Evolutionary conservation across 2,888 invertebrate genomes (phyloP), one percentile per base, ranked within the genome.

Genomic region (Hyppa rectilinea): DNA sequence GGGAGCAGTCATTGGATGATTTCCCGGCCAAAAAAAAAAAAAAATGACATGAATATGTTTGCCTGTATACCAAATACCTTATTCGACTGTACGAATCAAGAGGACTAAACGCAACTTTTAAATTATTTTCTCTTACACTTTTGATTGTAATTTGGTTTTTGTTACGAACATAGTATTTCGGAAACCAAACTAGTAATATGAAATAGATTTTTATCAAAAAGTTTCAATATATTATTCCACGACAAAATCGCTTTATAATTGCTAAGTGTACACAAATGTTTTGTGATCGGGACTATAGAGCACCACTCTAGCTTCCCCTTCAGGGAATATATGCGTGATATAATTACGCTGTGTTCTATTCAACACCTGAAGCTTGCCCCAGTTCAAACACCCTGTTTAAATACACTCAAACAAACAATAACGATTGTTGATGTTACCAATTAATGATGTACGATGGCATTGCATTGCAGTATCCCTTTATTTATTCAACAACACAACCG

Each of bases 361-460:
- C 20, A 20, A 53, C 45, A 68, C 31, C 69, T 73, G 43, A 26
- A 69, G 50, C 36, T 60, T 43, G n/a, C 23, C 43, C n/a, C 50
- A 47, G 10, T 55, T 9, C 43, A 63, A 63, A 55, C 20, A 49
- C 12, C 12, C 23, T 53, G 49, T 68, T 40, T 68, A 77, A 62
- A 63, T 68, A 80, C 31, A 23, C 38, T 38, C 17, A 4, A 12
- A 43, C 29, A 49, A 47, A 60, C 29, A 63, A 31, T 52, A 59
- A 60, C 23, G 45, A 50, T 12, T 60, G 81, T 76, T 81, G 77
- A 81, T 49, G 62, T 63, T 52, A 52, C 31, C 20, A 52, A 77
- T 79, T 31, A 77, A 77, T 77, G 52, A 77, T 79, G 81, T 71
- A 77, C 38, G 52, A 50, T 50, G 36, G 43, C 59, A 69, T 56